Evolutionary conservation across 2,113 vertebrate genomes (phyloP).

Genomic region (Sinocyclocheilus maitianheensis): DNA sequence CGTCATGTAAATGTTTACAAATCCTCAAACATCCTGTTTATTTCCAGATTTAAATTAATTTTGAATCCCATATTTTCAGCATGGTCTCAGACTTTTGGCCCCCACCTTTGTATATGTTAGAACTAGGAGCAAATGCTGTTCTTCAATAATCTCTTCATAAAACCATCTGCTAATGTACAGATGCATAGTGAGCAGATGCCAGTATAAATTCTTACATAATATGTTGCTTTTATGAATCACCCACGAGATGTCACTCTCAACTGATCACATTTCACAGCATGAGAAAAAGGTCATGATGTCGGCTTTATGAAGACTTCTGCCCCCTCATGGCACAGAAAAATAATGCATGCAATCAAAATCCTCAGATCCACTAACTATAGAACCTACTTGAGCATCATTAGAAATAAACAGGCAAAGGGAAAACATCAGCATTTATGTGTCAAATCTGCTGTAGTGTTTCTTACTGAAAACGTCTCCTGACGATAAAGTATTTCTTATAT

Average conservation of each 20-base stretch:
- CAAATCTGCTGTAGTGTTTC: background rate
- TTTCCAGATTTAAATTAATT: background rate
- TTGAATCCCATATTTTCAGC: background rate
- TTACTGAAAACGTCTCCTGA: background rate
- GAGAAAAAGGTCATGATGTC: conserved; percentile 2
- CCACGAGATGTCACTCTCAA: conserved; percentile 10
- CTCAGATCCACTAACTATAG: background rate
- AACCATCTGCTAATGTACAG: conserved; percentile 17
- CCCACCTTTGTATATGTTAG: background rate
- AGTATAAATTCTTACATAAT: conserved; percentile 13
- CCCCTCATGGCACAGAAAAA: background rate
- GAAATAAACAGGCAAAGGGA: background rate
- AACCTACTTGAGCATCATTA: background rate
- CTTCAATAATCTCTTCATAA: conserved; percentile 28
- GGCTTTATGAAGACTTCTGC: background rate
- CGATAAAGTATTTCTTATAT: background rate
- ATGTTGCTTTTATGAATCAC: conserved; percentile 15
- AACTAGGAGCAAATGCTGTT: conserved; percentile 11
- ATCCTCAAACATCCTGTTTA: background rate
- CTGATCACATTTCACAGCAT: conserved; percentile 17
- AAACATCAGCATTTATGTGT: background rate
- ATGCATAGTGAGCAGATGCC: background rate
- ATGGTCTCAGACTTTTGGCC: conserved; percentile 2
- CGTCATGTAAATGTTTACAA: background rate
- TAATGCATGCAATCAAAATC: background rate